Evolutionary conservation across 2,888 invertebrate genomes (phyloP), one percentile per base, ranked within the genome.

Genomic region (Polietes domitor): DNA sequence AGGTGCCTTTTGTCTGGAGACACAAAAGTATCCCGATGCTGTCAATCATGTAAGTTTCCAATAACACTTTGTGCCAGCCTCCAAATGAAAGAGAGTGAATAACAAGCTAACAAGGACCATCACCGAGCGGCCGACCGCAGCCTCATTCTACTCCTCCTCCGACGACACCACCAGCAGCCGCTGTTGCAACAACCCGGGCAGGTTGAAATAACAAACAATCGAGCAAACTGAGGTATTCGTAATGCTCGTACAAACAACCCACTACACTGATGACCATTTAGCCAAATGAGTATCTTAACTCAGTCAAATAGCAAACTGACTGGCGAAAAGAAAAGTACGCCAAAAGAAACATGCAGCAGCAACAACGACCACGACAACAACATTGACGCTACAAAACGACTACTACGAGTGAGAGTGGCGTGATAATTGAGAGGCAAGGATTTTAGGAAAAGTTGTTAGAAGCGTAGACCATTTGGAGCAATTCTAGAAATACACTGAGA

Each of bases 1-100:
- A 88, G 96, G 96, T 0, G 96, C 96, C 1, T 95, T 98, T 89
- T 98, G 97, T 89, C 92, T 98, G 74, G 98, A 98, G 93, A 96
- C 98, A 0, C 98, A 98, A 92, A 97, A 97, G 90, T 98, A 95
- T 93, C 98, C 98, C 0, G 97, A 99, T 92, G 97, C 98, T 12
- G 93, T 97, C 0, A 97, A 98, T 92, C 95, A 96, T 91, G 96
- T 96, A 92, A 94, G 94, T 87, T 68, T 65, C 41, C 24, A 78
- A 70, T 81, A 68, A 68, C 75, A 73, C 58, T 17, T 4, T 24
- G 21, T 68, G 68, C 37, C 68, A 43, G 68, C 37, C 68, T 41
- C 4, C 24, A 47, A 17, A 65, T 65, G 19, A 50, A n/a, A 2
- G 63, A 19, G 17, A 26, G 26, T 43, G 65, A 41, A 21, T 41